phyloP scores from a whole-genome alignment of 2,797 vertebrate genomes.

The Platalea minor region DNA sequence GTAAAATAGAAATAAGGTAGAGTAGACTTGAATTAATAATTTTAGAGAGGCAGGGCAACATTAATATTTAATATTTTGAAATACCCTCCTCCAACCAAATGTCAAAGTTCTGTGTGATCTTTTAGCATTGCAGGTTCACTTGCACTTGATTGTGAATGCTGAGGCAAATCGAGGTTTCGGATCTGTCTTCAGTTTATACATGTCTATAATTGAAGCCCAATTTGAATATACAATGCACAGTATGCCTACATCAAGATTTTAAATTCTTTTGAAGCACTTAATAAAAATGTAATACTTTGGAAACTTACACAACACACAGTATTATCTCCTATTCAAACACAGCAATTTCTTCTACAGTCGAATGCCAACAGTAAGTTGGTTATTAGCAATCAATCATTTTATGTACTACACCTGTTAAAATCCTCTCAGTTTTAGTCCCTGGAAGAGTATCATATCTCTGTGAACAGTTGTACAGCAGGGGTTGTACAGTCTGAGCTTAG shows the following conservation, averaged over 20 bases:
- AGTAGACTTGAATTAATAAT: not conserved
- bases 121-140: not conserved
- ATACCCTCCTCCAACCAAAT: not conserved
- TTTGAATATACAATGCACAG: not conserved
- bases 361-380: not conserved
- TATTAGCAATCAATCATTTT: not conserved
- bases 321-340: not conserved
- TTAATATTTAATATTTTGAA: not conserved
- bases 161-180: not conserved
- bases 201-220: not conserved
- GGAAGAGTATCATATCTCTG: not conserved
- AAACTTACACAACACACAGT: not conserved
- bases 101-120: not conserved
- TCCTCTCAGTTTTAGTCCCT: accelerated
- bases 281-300: not conserved
- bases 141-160: not conserved
- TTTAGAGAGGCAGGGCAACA: not conserved
- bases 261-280: not conserved
- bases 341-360: not conserved
- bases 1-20: not conserved
- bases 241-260: not conserved
- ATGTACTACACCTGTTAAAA: not conserved
- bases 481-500: not conserved
- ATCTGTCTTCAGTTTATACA: not conserved
- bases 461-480: not conserved